Base-by-base conservation (phyloP, 2,797 vertebrate genomes). In the Smutsia temminckii region DNA sequence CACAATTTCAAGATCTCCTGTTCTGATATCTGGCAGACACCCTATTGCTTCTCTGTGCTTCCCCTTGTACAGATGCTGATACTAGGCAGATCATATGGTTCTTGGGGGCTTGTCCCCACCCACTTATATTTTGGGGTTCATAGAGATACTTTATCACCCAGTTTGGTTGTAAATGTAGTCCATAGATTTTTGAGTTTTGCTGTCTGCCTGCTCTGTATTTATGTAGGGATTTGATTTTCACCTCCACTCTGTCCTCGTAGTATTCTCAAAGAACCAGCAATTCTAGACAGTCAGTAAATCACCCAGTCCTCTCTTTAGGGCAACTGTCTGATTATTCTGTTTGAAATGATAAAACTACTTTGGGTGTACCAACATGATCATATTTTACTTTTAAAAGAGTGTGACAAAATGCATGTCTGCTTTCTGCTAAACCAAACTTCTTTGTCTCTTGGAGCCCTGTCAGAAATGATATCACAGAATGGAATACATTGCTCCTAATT, bases 321-420 rank as follows among this genome's bases (percentile, higher is more conserved):
- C 14, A 84, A 63, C 32, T 85, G 8, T 68, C 27, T 90, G 34
- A 71, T 85, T 95, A 92, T 86, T 92, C 69, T 78, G 49, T 88
- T 96, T 72, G 75, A 96, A 94, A 95, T 59, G 17, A 95, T 72
- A 72, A 63, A 81, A 83, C 27, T 80, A 42, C 46, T 81, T 92
- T 81, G 34, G 74, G 57, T 84, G 16, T 49, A 84, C 63, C 68
- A 94, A 88, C 25, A 81, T 21, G 14, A 85, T 88, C 61, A 95
- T 90, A 85, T 74, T 87, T 93, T 93, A 93, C 55, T 89, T 91
- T 79, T 96, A 69, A 18, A 69, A 51, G 49, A 69, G 23, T 83
- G 27, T 89, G 90, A 78, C 72, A 81, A 91, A 86, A 92, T 23
- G 8, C 27, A n/a, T 79, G 8, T 51, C 57, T 95, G 51, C 69